A percentile compares a stretch with the other conserved stretches of the same genome.
These are phyloP conservation scores for Oedothorax gibbosus DNA, from an alignment of 1,140 invertebrate genomes.

Conservation along the genomic window DNA sequence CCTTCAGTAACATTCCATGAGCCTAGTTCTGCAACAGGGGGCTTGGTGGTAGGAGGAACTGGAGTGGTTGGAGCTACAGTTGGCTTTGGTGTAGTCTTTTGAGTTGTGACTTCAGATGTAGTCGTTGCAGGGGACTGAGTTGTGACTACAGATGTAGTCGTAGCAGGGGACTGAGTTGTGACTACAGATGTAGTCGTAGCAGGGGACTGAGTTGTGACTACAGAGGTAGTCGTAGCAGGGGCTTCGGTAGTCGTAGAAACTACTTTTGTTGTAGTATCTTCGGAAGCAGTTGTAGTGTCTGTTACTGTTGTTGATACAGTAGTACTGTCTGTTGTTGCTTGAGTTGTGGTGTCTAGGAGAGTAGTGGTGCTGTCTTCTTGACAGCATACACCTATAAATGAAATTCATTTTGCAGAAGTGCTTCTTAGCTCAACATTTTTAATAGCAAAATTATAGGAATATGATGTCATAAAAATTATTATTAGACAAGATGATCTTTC, in stretches of 20 bases:
- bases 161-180: background rate
- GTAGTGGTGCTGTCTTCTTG: background rate
- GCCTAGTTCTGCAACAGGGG: slow-evolving; percentile 15
- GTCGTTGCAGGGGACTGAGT: background rate
- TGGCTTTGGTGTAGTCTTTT: background rate
- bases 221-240: background rate
- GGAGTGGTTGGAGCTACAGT: background rate
- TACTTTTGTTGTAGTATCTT: background rate
- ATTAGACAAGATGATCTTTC: no score
- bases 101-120: background rate
- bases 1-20: slow-evolving; percentile 25
- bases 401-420: no score
- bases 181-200: background rate
- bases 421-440: no score
- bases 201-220: background rate
- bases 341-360: background rate
- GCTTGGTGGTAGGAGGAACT: background rate
- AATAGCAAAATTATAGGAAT: no score
- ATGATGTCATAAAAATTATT: no score
- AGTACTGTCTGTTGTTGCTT: background rate
- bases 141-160: background rate
- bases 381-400: no score
- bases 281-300: slow-evolving; percentile 1
- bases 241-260: background rate
- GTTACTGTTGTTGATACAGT: slow-evolving; percentile 3